Evolutionary conservation across 53 echinoderm and acorn worm species (phyloP).

Genomic region (Glandiceps talaboti): DNA sequence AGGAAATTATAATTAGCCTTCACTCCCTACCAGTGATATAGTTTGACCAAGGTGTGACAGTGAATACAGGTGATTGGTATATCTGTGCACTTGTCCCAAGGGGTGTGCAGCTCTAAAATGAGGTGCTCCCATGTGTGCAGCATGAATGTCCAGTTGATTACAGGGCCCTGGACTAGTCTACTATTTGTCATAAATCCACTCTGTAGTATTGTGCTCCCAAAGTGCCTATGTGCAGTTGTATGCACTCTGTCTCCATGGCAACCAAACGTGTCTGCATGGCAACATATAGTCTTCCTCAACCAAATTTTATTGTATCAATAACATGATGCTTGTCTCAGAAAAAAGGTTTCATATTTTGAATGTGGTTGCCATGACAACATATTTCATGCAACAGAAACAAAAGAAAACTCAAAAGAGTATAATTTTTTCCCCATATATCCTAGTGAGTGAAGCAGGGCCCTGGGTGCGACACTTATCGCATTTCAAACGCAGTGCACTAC

Average conservation of each 20-base stretch:
- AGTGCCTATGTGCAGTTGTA: background rate
- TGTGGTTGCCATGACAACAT: background rate
- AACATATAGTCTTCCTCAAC: too few relatives aligned
- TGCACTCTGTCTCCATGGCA: background rate
- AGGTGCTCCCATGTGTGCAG: background rate
- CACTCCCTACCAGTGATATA: background rate
- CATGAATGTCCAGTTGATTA: background rate
- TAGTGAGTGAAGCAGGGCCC: background rate
- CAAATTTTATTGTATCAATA: too few relatives aligned
- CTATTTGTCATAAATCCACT: background rate
- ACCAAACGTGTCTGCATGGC: too few relatives aligned
- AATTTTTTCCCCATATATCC: too few relatives aligned
- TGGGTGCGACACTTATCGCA: background rate
- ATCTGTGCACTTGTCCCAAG: constrained; percentile 1
- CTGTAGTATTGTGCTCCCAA: background rate
- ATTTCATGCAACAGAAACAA: background rate
- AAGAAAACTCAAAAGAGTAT: too few relatives aligned
- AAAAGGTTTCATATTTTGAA: too few relatives aligned
- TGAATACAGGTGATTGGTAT: background rate
- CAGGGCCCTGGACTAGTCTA: background rate
- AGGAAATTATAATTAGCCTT: too few relatives aligned
- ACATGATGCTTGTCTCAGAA: too few relatives aligned
- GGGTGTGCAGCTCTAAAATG: background rate
- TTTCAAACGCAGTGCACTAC: constrained; percentile 55
- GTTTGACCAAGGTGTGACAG: background rate